Percentiles rank a stretch among this genome's conserved stretches.
Conservation (phyloP, 37 sponge, comb jelly and placozoan species). For the Cliona cf. orientalis region DNA sequence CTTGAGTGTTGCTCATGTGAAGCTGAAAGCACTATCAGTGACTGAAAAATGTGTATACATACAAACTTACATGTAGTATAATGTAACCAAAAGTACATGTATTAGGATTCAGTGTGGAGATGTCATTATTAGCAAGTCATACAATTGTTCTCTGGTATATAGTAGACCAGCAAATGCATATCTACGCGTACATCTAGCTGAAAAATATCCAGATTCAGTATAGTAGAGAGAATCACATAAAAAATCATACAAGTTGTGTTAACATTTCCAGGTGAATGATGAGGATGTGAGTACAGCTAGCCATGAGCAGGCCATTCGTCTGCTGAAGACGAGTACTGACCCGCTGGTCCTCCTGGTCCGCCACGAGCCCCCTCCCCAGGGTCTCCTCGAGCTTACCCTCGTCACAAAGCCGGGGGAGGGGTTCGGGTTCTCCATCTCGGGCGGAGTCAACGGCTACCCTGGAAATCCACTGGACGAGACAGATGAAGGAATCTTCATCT, state of each 20-base stretch:
- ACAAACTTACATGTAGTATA: no score
- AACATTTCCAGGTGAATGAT: conserved; percentile 52
- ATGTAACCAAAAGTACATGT: no score
- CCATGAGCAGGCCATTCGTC: conserved; percentile 64
- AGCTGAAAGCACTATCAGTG: no score
- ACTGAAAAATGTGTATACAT: no score
- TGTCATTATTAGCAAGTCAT: no score
- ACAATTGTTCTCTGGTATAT: no score
- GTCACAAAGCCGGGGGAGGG: conserved; percentile 73
- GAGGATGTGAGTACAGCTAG: conserved; percentile 45
- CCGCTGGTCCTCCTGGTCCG: conserved; percentile 61
- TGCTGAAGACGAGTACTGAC: conserved; percentile 43
- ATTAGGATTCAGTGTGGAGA: no score
- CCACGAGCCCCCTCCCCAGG: conserved; percentile 77
- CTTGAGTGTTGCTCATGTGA: no score
- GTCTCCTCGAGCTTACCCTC: conserved; percentile 64
- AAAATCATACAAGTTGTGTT: no score
- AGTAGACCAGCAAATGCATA: no score
- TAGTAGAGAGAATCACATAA: no score
- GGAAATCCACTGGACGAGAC: conserved; percentile 78
- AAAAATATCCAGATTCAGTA: no score
- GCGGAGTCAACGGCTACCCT: conserved; percentile 68
- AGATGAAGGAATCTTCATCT: conserved; percentile 81
- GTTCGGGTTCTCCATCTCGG: conserved; percentile 70
- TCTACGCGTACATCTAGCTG: not conserved